Percentiles rank a stretch among this genome's conserved stretches.
Conservation (phyloP, 30 jellyfish, hydroid and myxozoan species). For the Chrysaora quinquecirrha region DNA sequence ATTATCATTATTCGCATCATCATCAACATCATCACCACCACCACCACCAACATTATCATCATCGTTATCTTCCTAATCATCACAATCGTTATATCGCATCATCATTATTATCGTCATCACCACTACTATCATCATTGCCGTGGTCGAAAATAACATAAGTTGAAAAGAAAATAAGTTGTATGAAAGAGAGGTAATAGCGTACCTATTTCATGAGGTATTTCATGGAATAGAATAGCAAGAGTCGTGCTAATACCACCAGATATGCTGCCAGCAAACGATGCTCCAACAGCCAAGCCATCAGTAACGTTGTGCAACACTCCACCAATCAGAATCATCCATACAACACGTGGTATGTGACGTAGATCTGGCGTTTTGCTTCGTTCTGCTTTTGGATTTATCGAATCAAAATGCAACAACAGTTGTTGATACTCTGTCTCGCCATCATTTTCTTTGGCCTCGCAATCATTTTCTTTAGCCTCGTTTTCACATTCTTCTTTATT, state of each 20-base stretch:
- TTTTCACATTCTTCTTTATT: no score
- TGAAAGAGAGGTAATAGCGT: no score
- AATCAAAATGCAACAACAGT: neutral
- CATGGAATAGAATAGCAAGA: conserved; percentile 85
- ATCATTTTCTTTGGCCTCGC: neutral
- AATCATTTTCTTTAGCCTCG: neutral
- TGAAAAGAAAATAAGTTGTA: no score
- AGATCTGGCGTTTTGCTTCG: neutral
- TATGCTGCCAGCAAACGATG: conserved; percentile 85
- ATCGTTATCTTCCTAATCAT: no score
- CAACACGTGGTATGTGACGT: conserved; percentile 70
- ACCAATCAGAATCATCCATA: conserved; percentile 76
- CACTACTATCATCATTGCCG: no score
- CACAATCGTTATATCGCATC: no score
- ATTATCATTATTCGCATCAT: no score
- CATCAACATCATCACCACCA: no score
- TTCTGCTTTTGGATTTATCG: neutral
- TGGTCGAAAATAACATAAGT: no score
- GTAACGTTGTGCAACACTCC: conserved; percentile 79
- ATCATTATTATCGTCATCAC: no score
- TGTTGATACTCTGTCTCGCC: conserved; percentile 1
- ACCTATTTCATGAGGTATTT: conserved; percentile 94
- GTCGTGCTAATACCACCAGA: conserved; percentile 93
- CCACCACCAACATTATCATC: no score
- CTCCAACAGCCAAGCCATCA: conserved; percentile 95